phyloP scores from a whole-genome alignment of 1,140 invertebrate species.

The Ganaspis sp. region DNA sequence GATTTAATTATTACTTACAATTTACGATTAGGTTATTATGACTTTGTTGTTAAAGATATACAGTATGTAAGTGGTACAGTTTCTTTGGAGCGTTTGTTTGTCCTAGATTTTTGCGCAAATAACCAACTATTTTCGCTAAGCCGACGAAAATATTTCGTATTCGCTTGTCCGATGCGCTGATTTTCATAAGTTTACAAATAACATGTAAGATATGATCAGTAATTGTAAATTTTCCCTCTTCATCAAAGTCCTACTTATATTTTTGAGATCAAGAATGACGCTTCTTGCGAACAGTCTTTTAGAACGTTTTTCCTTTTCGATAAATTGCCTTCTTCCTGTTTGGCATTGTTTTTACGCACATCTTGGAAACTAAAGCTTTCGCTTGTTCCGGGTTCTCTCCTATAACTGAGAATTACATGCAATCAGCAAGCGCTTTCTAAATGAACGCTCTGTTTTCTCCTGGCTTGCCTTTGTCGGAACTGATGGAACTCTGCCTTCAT shows the following conservation, averaged over 20 bases:
- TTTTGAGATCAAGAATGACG: neutral
- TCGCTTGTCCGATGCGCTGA: conserved; percentile 31
- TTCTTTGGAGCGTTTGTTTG: conserved; percentile 68
- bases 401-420: too few species aligned
- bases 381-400: too few species aligned
- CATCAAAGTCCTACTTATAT: too few species aligned
- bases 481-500: conserved; percentile 97
- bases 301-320: neutral
- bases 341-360: too few species aligned
- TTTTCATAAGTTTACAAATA: conserved; percentile 5
- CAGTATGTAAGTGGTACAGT: conserved; percentile 70
- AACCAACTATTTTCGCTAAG: conserved; percentile 47
- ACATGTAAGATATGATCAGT: neutral
- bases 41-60: conserved; percentile 66
- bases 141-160: conserved; percentile 48
- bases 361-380: too few species aligned
- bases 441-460: conserved; percentile 81
- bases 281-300: neutral
- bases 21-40: conserved; percentile 70
- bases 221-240: neutral
- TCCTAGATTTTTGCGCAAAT: conserved; percentile 43
- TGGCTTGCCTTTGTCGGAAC: conserved; percentile 91
- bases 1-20: conserved; percentile 65
- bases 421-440: conserved; percentile 86
- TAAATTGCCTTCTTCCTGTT: too few species aligned